These are phyloP conservation scores for Cassiopea andromeda DNA, from an alignment of 30 jellyfish, hydroid and myxozoan species.

Conservation along the genomic window DNA sequence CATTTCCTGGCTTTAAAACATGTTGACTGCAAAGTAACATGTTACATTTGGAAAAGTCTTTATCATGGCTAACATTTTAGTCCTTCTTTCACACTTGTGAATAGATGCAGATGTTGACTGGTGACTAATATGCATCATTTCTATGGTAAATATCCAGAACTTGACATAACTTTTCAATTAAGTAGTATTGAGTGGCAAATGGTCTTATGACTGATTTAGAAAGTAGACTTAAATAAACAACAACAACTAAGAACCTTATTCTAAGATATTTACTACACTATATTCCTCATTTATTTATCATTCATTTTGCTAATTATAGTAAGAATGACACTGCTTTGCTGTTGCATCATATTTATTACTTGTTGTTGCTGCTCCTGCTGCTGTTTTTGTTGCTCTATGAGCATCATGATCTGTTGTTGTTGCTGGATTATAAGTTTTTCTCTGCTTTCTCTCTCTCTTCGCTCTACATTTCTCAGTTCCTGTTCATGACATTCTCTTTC, in stretches of 20 bases:
- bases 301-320: background rate
- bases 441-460: constrained; percentile 5
- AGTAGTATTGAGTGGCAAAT: background rate
- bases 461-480: background rate
- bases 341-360: background rate
- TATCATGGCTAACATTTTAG: background rate
- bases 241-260: background rate
- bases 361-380: background rate
- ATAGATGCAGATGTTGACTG: background rate
- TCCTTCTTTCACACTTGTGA: background rate
- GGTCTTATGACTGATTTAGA: background rate
- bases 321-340: background rate
- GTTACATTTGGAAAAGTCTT: background rate
- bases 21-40: background rate
- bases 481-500: background rate
- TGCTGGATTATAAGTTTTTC: background rate
- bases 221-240: background rate
- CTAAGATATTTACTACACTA: background rate
- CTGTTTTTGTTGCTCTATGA: background rate
- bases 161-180: background rate
- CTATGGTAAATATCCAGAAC: background rate
- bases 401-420: background rate
- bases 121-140: background rate
- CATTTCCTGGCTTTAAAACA: background rate
- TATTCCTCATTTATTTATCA: background rate